Evolutionary conservation across 2,888 invertebrate species (phyloP).

Genomic region (Cerastoderma edule): DNA sequence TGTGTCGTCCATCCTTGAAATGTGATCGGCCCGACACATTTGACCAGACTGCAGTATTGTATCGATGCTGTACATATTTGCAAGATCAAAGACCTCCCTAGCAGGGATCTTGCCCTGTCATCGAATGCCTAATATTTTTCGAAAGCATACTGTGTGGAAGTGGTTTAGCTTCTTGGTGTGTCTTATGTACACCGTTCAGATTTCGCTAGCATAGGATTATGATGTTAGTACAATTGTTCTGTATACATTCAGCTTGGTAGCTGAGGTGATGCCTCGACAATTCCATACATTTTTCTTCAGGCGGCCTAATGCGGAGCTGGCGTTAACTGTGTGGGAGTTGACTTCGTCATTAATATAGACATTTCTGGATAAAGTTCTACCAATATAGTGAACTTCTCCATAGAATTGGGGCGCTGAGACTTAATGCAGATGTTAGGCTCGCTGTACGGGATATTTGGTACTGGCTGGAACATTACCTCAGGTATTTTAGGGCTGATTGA

Average conservation of each 20-base stretch:
- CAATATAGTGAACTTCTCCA: too few species aligned
- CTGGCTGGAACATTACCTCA: too few species aligned
- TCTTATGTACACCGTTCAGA: neutral
- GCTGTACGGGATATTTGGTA: too few species aligned
- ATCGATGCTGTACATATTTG: neutral
- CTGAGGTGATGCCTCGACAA: neutral
- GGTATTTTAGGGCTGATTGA: too few species aligned
- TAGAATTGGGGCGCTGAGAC: too few species aligned
- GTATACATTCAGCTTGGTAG: neutral
- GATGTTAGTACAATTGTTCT: neutral
- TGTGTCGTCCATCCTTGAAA: neutral
- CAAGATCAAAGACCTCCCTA: neutral
- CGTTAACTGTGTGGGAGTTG: too few species aligned
- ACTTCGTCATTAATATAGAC: too few species aligned
- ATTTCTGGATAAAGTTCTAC: too few species aligned
- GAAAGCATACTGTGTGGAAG: neutral
- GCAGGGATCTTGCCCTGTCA: neutral
- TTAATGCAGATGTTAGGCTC: too few species aligned
- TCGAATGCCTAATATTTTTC: neutral
- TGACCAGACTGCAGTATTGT: neutral
- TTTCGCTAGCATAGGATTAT: neutral
- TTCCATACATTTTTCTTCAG: neutral
- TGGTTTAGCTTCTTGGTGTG: too few species aligned
- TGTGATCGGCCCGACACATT: neutral
- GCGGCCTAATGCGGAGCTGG: too few species aligned